These are phyloP conservation scores for Coregonus sp. DNA, from an alignment of 2,797 vertebrate genomes.

Conservation along the genomic window DNA sequence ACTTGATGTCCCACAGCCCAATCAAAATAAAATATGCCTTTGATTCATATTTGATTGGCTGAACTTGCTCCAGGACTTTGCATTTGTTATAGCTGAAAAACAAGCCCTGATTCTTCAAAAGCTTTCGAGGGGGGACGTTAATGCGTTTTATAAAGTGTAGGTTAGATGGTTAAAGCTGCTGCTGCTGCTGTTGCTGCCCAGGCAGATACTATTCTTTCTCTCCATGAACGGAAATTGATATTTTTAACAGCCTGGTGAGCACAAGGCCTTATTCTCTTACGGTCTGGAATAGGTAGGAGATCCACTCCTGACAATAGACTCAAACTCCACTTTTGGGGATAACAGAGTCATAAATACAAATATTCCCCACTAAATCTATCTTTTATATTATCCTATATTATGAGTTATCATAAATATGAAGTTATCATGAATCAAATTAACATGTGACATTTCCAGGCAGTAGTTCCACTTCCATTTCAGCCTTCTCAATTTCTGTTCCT, in stretches of 20 bases:
- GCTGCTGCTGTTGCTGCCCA: no score
- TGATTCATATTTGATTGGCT: conserved; percentile 10
- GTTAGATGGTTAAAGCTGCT: neutral
- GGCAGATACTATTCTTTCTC: neutral
- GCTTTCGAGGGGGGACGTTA: neutral
- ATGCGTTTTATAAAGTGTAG: neutral
- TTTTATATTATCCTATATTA: neutral
- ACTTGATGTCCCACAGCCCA: neutral
- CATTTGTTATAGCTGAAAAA: conserved; percentile 15
- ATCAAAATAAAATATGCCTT: neutral
- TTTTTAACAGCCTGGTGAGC: no score
- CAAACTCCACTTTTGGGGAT: neutral
- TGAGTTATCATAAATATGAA: neutral
- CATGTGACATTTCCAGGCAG: neutral
- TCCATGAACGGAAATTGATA: neutral
- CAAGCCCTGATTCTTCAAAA: neutral
- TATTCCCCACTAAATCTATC: neutral
- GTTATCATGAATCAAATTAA: neutral
- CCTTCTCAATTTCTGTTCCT: neutral
- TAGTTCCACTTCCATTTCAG: neutral
- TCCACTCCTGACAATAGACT: neutral
- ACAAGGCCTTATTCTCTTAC: neutral
- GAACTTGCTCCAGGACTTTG: neutral
- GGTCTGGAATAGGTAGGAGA: neutral
- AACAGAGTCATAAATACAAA: neutral